Evolutionary conservation across 1,140 invertebrate genomes (phyloP), one percentile per base, ranked within the genome.

Genomic region (Bombus impatiens): DNA sequence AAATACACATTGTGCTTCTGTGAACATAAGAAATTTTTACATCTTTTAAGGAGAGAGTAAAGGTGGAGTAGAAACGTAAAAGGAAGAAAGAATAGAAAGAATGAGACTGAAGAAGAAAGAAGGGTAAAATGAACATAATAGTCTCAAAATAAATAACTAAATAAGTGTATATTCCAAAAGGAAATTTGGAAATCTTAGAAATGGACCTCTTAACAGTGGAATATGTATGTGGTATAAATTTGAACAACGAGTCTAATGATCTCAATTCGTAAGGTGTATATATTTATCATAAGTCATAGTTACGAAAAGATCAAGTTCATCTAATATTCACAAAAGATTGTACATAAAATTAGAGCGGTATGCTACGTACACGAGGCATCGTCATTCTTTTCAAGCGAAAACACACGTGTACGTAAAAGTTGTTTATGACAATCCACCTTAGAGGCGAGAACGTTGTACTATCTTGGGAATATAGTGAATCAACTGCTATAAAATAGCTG

Each of bases 401-500:
- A 79, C 28, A 3, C 62, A n/a, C 47, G 62, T 84, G 42, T n/a
- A 22, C 76, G 10, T 59, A 53, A 28, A 37, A 57, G 76, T 80
- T 80, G 65, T 70, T 80, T 72, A 78, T 40, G 77, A 74, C 77
- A 59, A 80, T 62, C 32, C 25, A 2, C n/a, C n/a, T 1, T 15
- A 37, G 42, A 71, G 32, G 72, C 53, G 78, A 84, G 44, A 72
- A 35, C 62, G 37, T 32, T 13, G 25, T 37, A 40, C 83, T 72
- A 65, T 72, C 67, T 65, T 71, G 67, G 67, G 67, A 79, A 42
- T 80, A 84, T 78, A 80, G 83, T 72, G 83, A 85, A 85, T 85
- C 83, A 85, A 72, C 83, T 42, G 83, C 78, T 68, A 80, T 85
- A 85, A 85, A 85, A 85, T 85, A 80, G 83, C 78, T 72, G 83